Percentiles rank a stretch among this genome's conserved stretches.
Evolutionary conservation across 2,888 invertebrate genomes (phyloP).

Genomic region (Clivina fossor): DNA sequence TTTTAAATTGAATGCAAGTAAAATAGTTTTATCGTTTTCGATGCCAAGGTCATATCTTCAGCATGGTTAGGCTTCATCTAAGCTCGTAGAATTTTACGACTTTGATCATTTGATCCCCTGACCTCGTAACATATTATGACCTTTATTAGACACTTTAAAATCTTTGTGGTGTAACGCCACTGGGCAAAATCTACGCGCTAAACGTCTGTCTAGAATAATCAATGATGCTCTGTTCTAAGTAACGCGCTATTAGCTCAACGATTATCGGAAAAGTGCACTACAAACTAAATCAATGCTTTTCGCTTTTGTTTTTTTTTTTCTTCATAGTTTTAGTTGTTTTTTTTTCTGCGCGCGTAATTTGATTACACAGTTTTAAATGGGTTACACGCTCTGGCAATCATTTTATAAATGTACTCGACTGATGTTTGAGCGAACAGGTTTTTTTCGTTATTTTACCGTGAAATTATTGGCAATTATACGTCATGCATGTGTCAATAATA

Average conservation of each 20-base stretch:
- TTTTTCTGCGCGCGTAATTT: too few relatives aligned
- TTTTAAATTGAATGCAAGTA: not conserved
- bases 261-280: too few relatives aligned
- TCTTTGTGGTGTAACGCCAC: constrained; percentile 9
- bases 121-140: constrained; percentile 16
- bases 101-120: constrained; percentile 18
- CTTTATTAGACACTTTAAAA: constrained; percentile 17
- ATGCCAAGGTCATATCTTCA: not conserved
- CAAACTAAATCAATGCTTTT: too few relatives aligned
- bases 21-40: constrained; percentile 6
- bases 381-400: too few relatives aligned
- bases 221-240: constrained; percentile 10
- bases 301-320: too few relatives aligned
- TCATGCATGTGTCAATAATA: too few relatives aligned
- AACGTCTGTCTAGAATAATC: constrained; percentile 16
- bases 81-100: constrained; percentile 21
- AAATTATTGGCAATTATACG: too few relatives aligned
- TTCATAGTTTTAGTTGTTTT: too few relatives aligned
- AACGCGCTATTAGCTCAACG: constrained; percentile 10
- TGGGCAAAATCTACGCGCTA: not conserved
- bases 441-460: too few relatives aligned
- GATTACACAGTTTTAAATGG: too few relatives aligned
- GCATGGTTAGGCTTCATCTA: constrained; percentile 6
- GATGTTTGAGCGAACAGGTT: too few relatives aligned
- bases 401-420: too few relatives aligned